Evolutionary conservation across 2,113 vertebrate species (phyloP), one percentile per base, ranked within the genome.

Genomic region (Pseudopodoces humilis): DNA sequence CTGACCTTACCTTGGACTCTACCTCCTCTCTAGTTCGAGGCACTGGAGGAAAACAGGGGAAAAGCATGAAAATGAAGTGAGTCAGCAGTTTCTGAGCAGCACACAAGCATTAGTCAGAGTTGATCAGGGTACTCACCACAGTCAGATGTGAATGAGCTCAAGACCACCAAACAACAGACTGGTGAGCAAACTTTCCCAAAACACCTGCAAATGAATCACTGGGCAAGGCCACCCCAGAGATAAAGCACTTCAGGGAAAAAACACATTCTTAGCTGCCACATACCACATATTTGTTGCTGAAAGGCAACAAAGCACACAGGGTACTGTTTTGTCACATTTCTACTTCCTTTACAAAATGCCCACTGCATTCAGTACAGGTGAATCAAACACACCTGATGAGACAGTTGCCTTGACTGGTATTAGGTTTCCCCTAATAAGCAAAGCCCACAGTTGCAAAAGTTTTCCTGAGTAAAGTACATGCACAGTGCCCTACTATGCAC

Each of bases 61-160:
- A 69, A 74, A 43, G 30, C 56, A 68, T 0, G 8, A 71, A 97
- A 93, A 92, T 0, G 4, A 86, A 93, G 62, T 95, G 95, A 96
- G 85, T 96, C 92, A 96, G 96, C 94, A 95, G 70, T 44, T 92
- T 68, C 78, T 37, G 35, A 81, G 68, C 65, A 85, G 71, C 82
- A 93, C 22, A 70, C 0, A 5, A 86, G 43, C 76, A 75, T 86
- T 92, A 94, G 50, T 92, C 86, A 93, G 60, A 88, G 76, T 64
- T 81, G 86, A 86, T 74, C 7, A 67, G 47, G 72, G 60, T n/a
- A 50, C 63, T 76, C 37, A 18, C n/a, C 62, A 46, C 5, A 79
- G 44, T 13, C 50, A 82, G 53, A 83, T 12, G 25, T 43, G 31
- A 86, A 94, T 30, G 55, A 92, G 76, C 33, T 78, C 28, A 67